Base-by-base conservation (phyloP, 1,140 invertebrate genomes). In the Eciton burchellii region DNA sequence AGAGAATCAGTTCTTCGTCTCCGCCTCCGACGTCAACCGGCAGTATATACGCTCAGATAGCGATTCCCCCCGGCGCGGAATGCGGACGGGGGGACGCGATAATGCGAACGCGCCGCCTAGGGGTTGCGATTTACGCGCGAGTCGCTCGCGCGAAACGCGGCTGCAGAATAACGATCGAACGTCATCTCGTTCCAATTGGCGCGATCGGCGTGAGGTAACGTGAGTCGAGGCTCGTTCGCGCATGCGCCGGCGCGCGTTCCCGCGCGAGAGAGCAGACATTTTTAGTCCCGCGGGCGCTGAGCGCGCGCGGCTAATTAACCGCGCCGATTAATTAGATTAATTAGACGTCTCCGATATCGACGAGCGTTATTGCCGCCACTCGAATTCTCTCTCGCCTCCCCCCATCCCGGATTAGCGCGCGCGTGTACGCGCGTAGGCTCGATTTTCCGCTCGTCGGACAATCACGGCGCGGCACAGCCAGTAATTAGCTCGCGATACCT, bases 261-360 rank as follows among this genome's bases (percentile, higher is more conserved):
- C 49, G 19, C 59, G n/a, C 1, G 62, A 9, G 11, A 12, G 19
- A 8, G 5, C n/a, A 35, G 35, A 45, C 35, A 79, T 21, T 79
- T 79, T 79, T 79, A 19, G 24, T 5, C 35, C 57, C 35, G 21
- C 74, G 29, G 16, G 4, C 47, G n/a, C n/a, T n/a, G n/a, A n/a
- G n/a, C n/a, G n/a, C n/a, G 52, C 35, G 74, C 3, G 74, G 49
- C 70, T 79, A 79, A 79, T 79, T 79, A 79, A 79, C 74, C 56
- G 41, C 56, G 74, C 45, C 63, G 63, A 79, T 79, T 79, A 79
- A 79, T 79, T 79, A 79, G 63, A 70, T 79, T 56, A 63, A n/a
- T n/a, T n/a, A 62, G 41, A 70, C 68, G 66, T 77, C 71, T 60
- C 57, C 56, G 24, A 74, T 74, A 74, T 74, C 60, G 71, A 41